phyloP scores from a whole-genome alignment of 2,113 vertebrate species.

The Oncorhynchus tshawytscha region DNA sequence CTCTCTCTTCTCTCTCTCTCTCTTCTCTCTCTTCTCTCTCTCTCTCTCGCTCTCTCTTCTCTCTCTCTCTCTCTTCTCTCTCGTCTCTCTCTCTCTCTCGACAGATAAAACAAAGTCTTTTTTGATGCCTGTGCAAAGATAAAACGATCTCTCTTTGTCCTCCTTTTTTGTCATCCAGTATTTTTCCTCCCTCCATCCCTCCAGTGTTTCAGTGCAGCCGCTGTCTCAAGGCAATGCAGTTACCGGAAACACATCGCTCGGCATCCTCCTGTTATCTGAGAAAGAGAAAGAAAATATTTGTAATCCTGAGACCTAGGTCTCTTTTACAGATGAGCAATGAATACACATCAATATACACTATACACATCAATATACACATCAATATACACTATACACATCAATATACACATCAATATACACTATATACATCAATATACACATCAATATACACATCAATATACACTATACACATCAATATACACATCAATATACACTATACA shows the following conservation, averaged over 20 bases:
- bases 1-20: neutral
- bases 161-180: slow-evolving; percentile 46
- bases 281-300: slow-evolving; percentile 52
- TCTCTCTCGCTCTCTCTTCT: slow-evolving; percentile 58
- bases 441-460: too few relatives aligned
- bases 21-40: neutral
- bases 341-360: too few relatives aligned
- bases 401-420: too few relatives aligned
- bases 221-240: slow-evolving; percentile 91
- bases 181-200: slow-evolving; percentile 39
- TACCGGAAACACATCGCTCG: slow-evolving; percentile 73
- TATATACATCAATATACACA: too few relatives aligned
- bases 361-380: too few relatives aligned
- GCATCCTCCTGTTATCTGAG: slow-evolving; percentile 85
- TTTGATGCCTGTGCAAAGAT: slow-evolving; percentile 89
- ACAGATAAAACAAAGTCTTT: slow-evolving; percentile 79
- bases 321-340: too few relatives aligned
- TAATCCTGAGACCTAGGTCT: too few relatives aligned
- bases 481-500: too few relatives aligned
- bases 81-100: slow-evolving; percentile 71
- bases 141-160: slow-evolving; percentile 77
- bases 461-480: too few relatives aligned
- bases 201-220: slow-evolving; percentile 80
- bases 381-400: too few relatives aligned
- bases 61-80: neutral